These are phyloP conservation scores for Gymnobelideus leadbeateri DNA, from an alignment of 2,113 vertebrate genomes.

Conservation along the genomic window DNA sequence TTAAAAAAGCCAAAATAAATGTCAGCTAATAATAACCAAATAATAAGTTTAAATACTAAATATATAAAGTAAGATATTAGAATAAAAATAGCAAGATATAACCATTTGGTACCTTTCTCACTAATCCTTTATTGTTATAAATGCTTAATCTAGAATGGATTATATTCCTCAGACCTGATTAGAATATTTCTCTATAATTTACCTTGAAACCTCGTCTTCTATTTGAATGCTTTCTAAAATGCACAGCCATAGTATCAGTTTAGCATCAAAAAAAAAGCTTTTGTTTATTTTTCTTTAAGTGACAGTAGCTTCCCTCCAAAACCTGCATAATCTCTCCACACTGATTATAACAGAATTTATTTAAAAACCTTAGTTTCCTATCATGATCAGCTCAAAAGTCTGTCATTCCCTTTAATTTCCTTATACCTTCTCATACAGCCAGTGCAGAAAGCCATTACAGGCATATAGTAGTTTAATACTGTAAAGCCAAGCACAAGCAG, in stretches of 20 bases:
- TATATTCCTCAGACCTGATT: background rate
- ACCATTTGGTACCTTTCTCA: background rate
- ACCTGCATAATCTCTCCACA: background rate
- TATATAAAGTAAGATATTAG: background rate
- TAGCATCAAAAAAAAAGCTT: background rate
- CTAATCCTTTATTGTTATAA: background rate
- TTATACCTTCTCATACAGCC: too few species aligned
- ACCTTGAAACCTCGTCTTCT: background rate
- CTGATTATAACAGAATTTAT: background rate
- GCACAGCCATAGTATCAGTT: background rate
- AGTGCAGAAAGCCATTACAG: too few species aligned
- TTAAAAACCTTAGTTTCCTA: background rate
- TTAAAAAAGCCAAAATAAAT: background rate
- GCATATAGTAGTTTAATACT: too few species aligned
- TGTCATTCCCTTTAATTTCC: background rate
- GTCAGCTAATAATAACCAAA: background rate
- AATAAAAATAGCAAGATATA: background rate
- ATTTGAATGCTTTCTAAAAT: background rate
- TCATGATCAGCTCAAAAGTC: background rate
- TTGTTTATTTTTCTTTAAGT: background rate
- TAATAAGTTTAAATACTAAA: slow-evolving; percentile 5
- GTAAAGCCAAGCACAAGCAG: too few species aligned
- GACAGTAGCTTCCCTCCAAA: background rate
- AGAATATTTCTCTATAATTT: background rate
- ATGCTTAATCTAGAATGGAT: background rate